Base-by-base conservation (phyloP, 2,113 vertebrate genomes). In the Bucco capensis region DNA sequence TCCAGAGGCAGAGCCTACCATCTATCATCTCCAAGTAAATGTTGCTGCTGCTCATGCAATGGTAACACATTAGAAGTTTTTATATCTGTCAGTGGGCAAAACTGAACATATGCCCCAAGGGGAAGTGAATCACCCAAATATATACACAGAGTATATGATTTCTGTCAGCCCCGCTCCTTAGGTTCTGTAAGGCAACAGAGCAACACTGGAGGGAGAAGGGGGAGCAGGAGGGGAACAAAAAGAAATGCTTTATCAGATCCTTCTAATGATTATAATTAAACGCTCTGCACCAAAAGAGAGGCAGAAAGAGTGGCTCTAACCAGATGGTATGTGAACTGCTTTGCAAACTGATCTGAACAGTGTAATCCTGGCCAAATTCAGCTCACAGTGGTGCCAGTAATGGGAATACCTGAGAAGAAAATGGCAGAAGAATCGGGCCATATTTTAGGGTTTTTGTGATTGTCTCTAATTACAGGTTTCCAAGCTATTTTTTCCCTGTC, bases 211-310 rank as follows among this genome's bases (percentile, higher is more conserved):
- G 25, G 30, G 1, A 19, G 25, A 76, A 89, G 56, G 33, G 60
- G 35, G 40, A 91, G 70, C 73, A 82, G 72, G 80, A 92, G 60
- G 38, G 58, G 47, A 64, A 78, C 30, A 74, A 3, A 86, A 78
- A 69, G 65, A 7, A 4, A 38, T 31, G 70, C 24, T 79, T 86
- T 92, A 92, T 93, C 65, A 49, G 31, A 66, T 66, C 42, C 64
- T 47, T 33, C n/a, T 95, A 95, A 93, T 86, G 33, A 91, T 88
- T 79, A 80, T 95, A 95, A 95, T 96, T 96, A 95, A 95, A 49
- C 33, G 47, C 44, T 86, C 73, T 62, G 65, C 0, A 1, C 42
- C 2, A 3, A 87, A 89, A 76, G 42, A 86, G 50, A 92, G 30
- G 64, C 49, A 80, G 72, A 83, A 74, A 93, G 73, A 88, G 72